Conservation (phyloP, 2,797 vertebrate species). For the Arctocebus calabarensis region DNA sequence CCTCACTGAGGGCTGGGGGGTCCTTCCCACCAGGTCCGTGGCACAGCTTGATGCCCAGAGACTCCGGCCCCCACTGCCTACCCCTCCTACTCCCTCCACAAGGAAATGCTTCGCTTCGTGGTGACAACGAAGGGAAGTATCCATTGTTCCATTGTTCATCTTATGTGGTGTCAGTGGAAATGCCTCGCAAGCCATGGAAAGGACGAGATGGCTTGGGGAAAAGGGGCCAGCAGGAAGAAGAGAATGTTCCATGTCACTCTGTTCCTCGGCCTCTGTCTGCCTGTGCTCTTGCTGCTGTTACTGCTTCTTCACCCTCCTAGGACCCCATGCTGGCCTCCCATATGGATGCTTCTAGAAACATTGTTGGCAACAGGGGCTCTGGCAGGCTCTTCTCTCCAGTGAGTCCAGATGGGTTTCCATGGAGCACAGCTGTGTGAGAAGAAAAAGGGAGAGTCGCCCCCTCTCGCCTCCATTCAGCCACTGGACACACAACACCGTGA, state of each 20-base stretch:
- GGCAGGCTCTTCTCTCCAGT: conserved; percentile 82
- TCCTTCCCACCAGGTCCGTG: neutral
- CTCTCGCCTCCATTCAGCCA: conserved; percentile 79
- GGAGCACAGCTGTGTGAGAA: conserved; percentile 86
- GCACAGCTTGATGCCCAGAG: neutral
- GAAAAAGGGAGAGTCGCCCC: conserved; percentile 83
- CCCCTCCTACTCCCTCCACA: neutral
- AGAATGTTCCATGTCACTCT: neutral
- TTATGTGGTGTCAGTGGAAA: neutral
- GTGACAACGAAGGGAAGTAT: too few species aligned
- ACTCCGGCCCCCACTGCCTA: neutral
- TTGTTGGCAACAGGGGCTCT: conserved; percentile 77
- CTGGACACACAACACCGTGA: conserved; percentile 84
- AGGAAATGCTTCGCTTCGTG: neutral
- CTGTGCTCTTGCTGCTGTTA: conserved; percentile 1
- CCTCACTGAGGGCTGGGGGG: neutral
- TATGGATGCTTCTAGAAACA: conserved; percentile 83
- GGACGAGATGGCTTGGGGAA: neutral
- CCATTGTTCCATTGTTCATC: too few species aligned
- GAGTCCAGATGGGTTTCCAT: conserved; percentile 81
- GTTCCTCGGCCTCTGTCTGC: neutral
- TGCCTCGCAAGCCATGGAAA: neutral
- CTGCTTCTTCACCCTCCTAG: neutral
- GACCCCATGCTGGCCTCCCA: conserved; percentile 26
- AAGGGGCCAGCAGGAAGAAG: neutral